These are phyloP conservation scores for Neodiprion pinetum DNA, from an alignment of 1,140 invertebrate genomes.

Conservation along the genomic window DNA sequence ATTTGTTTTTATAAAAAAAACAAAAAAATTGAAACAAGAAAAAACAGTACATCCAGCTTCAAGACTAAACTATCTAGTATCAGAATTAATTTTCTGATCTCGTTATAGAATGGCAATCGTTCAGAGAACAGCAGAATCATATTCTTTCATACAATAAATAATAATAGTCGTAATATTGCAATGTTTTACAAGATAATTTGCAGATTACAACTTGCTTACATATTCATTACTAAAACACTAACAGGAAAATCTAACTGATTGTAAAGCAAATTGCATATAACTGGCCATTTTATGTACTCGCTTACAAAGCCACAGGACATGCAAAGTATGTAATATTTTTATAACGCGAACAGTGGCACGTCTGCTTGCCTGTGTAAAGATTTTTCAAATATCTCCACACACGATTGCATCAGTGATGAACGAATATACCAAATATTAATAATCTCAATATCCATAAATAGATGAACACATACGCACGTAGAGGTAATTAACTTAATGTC, in stretches of 20 bases:
- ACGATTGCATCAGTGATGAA: constrained; percentile 27
- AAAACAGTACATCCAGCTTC: constrained; percentile 16
- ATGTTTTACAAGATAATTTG: not conserved
- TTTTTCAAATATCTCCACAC: not conserved
- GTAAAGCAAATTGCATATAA: constrained; percentile 29
- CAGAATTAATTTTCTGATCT: constrained; percentile 24
- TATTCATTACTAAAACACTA: not conserved
- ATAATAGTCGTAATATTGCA: not conserved
- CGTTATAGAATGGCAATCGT: constrained; percentile 35
- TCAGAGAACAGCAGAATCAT: constrained; percentile 18
- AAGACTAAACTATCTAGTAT: constrained; percentile 29
- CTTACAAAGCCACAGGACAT: constrained; percentile 23
- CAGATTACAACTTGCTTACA: not conserved
- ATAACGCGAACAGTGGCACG: too few species aligned
- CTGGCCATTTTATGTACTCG: constrained; percentile 32
- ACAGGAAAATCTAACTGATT: constrained; percentile 26
- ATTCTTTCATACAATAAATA: not conserved
- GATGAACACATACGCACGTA: too few species aligned
- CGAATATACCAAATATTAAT: constrained; percentile 15
- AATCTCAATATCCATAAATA: too few species aligned
- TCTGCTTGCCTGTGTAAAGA: too few species aligned
- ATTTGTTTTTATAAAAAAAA: not conserved
- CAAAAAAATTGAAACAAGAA: not conserved
- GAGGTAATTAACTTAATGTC: too few species aligned
- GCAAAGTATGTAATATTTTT: constrained; percentile 21